phyloP scores from a whole-genome alignment of 2,888 invertebrate genomes.

The Myathropa florea region DNA sequence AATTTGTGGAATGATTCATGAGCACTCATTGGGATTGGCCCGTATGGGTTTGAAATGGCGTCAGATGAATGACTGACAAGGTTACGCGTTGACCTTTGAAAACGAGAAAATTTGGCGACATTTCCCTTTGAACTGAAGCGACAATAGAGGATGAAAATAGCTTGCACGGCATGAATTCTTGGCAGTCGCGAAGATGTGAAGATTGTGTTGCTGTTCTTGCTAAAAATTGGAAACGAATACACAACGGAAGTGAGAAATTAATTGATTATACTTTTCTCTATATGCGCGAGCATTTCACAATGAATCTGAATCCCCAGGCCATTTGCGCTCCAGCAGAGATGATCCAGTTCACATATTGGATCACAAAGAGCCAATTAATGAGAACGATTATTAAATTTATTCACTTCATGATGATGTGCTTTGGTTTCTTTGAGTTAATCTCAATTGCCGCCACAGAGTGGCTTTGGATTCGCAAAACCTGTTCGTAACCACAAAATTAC shows the following conservation, averaged over 20 bases:
- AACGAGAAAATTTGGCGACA: background rate
- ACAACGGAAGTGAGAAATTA: background rate
- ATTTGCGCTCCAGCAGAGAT: background rate
- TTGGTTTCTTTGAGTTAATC: conserved; percentile 27
- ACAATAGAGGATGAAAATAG: background rate
- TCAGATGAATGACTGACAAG: conserved; percentile 44
- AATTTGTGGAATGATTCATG: conserved; percentile 23
- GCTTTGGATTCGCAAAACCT: conserved; percentile 5
- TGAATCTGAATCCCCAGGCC: background rate
- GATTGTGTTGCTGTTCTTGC: background rate
- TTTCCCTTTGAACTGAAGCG: too few species aligned
- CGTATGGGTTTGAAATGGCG: background rate
- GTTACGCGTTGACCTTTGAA: conserved; percentile 29
- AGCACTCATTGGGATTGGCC: background rate
- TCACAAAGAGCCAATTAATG: conserved; percentile 54
- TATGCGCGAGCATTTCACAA: background rate
- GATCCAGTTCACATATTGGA: conserved; percentile 27
- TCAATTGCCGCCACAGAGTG: conserved; percentile 1
- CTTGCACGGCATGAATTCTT: background rate
- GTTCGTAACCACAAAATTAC: conserved; percentile 24
- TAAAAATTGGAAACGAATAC: background rate
- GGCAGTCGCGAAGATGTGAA: background rate
- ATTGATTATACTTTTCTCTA: background rate
- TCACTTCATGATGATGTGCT: conserved; percentile 7
- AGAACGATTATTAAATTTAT: conserved; percentile 32